phyloP scores from a whole-genome alignment of 2,888 invertebrate species.

The Drosophila macrospina region DNA sequence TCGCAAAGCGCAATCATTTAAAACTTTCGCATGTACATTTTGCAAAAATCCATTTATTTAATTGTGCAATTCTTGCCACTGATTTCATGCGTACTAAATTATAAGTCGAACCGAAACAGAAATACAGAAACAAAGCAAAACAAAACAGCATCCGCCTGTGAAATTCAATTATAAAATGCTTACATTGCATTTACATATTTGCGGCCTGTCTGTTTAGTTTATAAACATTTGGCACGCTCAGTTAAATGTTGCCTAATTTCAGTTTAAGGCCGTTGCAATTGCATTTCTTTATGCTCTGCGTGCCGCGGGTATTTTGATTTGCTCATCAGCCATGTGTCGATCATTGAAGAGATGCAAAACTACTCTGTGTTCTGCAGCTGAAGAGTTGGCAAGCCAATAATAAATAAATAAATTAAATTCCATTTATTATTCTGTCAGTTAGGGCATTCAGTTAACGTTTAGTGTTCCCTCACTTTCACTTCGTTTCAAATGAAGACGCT shows the following conservation, averaged over 20 bases:
- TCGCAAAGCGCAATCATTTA: slow-evolving; percentile 69
- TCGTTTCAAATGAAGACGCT: not conserved
- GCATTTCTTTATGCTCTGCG: not conserved
- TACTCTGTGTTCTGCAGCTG: not conserved
- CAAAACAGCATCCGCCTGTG: slow-evolving; percentile 46
- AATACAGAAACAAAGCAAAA: slow-evolving; percentile 13
- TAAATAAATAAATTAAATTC: not conserved
- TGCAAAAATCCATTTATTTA: slow-evolving; percentile 49
- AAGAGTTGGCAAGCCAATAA: not conserved
- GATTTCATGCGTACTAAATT: slow-evolving; percentile 54
- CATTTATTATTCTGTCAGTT: not conserved
- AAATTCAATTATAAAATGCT: slow-evolving; percentile 79
- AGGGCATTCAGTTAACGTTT: not conserved
- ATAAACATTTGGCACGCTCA: slow-evolving; percentile 67
- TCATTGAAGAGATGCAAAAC: not conserved
- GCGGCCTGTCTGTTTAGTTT: slow-evolving; percentile 53
- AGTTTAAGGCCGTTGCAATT: slow-evolving; percentile 40
- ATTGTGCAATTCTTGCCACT: slow-evolving; percentile 43
- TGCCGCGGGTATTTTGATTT: not conserved
- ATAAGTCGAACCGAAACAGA: slow-evolving; percentile 32
- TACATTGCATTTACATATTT: slow-evolving; percentile 73
- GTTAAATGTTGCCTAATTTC: slow-evolving; percentile 56
- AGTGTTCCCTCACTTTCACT: too few relatives aligned
- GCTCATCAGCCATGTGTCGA: not conserved
- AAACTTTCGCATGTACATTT: slow-evolving; percentile 31